Percentiles rank a stretch among this genome's conserved stretches.
Evolutionary conservation across 2,888 invertebrate genomes (phyloP).

Genomic region (Nyleta sp.): DNA sequence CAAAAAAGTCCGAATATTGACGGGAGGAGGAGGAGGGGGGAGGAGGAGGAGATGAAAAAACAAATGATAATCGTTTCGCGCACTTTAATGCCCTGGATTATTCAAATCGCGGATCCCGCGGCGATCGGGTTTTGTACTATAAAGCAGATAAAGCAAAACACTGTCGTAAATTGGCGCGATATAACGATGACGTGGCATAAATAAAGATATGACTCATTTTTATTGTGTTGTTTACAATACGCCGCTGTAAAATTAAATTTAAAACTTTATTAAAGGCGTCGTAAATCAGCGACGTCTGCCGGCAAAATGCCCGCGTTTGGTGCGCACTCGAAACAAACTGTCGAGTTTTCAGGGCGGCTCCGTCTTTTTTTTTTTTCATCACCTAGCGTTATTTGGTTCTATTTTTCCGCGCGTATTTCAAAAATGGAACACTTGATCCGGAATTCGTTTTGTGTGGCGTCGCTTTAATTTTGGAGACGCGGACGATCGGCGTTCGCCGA

Average conservation of each 20-base stretch:
- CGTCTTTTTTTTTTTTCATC: too few species aligned
- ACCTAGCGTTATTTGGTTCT: too few species aligned
- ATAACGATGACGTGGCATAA: conserved; percentile 57
- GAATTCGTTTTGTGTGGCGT: too few species aligned
- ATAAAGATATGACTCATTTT: conserved; percentile 64
- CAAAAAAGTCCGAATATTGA: conserved; percentile 17
- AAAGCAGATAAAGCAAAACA: conserved; percentile 47
- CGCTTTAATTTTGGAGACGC: too few species aligned
- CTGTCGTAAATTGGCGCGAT: conserved; percentile 51
- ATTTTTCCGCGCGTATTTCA: too few species aligned
- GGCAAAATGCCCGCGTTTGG: conserved; percentile 25
- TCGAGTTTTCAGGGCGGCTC: background rate
- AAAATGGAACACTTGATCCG: too few species aligned
- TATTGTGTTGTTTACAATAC: conserved; percentile 62
- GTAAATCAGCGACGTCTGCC: conserved; percentile 38
- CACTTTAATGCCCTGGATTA: conserved; percentile 26
- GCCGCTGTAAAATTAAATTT: conserved; percentile 52
- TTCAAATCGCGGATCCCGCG: conserved; percentile 23
- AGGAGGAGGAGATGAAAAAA: too few species aligned
- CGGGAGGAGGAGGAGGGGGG: too few species aligned
- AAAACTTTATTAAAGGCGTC: conserved; percentile 48
- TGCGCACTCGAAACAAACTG: background rate
- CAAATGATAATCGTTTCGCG: conserved; percentile 16
- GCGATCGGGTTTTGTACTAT: conserved; percentile 32
- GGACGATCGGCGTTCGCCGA: too few species aligned